A percentile compares a stretch with the other conserved stretches of the same genome.
phyloP scores from a whole-genome alignment of 2,888 invertebrate species.

The Aporophyla nigra region DNA sequence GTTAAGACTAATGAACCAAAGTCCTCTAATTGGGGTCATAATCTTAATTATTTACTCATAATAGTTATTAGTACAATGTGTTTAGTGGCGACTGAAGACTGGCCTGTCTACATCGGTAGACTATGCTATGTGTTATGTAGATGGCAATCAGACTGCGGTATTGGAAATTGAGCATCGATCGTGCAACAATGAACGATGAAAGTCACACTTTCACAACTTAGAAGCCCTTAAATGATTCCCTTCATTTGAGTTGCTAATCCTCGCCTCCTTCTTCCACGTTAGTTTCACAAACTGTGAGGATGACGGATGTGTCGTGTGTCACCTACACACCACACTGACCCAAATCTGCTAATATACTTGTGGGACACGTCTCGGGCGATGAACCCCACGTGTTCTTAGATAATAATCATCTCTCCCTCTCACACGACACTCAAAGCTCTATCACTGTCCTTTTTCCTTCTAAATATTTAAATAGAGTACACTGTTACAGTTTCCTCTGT shows the following conservation, averaged over 20 bases:
- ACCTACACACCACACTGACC: constrained; percentile 67
- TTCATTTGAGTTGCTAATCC: constrained; percentile 41
- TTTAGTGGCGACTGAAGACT: too few relatives aligned
- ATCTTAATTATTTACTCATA: too few relatives aligned
- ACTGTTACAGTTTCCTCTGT: constrained; percentile 37
- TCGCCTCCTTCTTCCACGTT: constrained; percentile 9
- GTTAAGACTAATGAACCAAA: background rate
- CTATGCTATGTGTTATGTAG: background rate
- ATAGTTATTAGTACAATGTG: too few relatives aligned
- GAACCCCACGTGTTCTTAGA: constrained; percentile 66
- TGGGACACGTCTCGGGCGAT: constrained; percentile 62
- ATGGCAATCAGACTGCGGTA: background rate
- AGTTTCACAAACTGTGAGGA: constrained; percentile 51
- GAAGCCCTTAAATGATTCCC: constrained; percentile 20
- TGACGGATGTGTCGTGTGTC: constrained; percentile 68
- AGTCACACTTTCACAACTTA: constrained; percentile 15
- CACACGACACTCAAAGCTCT: constrained; percentile 2
- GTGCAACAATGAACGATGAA: constrained; percentile 13
- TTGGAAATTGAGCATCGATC: background rate
- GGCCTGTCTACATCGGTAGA: background rate
- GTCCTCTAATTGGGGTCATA: background rate
- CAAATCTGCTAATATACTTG: constrained; percentile 64
- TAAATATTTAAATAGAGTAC: constrained; percentile 52
- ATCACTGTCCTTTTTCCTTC: constrained; percentile 34
- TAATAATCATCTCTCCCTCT: constrained; percentile 51